phyloP scores from a whole-genome alignment of 2,797 vertebrate genomes.

The Dipus sagitta region DNA sequence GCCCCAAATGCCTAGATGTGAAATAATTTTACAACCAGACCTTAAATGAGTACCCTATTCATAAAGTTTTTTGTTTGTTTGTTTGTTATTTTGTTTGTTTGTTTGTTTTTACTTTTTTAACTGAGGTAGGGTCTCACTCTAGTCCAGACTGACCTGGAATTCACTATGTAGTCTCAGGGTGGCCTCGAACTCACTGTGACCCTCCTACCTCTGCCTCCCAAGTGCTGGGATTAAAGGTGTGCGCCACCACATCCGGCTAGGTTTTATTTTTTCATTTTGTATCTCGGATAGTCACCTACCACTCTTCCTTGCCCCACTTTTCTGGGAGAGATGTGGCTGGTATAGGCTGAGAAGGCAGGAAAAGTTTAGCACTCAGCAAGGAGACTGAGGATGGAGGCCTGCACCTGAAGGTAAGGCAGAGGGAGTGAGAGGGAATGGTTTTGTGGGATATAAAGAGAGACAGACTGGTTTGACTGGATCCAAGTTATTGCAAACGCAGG shows the following conservation, averaged over 20 bases:
- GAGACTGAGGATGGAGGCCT: not conserved
- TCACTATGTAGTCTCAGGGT: no score
- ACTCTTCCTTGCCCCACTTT: not conserved
- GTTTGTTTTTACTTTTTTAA: no score
- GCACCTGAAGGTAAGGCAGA: not conserved
- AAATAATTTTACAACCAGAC: no score
- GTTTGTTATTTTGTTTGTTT: no score
- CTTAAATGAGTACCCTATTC: no score
- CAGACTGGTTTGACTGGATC: slow-evolving; percentile 55
- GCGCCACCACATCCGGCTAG: not conserved
- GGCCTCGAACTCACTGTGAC: no score
- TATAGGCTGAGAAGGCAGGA: not conserved
- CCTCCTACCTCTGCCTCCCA: no score
- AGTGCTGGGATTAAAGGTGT: no score
- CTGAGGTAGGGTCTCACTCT: no score
- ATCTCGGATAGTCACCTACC: not conserved
- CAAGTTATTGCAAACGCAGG: not conserved
- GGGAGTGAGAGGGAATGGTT: not conserved
- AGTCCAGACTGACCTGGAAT: no score
- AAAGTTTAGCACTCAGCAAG: not conserved
- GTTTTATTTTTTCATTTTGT: not conserved
- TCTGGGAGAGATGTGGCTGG: not conserved
- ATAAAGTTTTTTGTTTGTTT: no score
- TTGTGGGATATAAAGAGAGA: not conserved
- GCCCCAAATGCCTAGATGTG: no score